These are phyloP conservation scores for Blastobasis lacticolella DNA, from an alignment of 2,888 invertebrate genomes.

Conservation along the genomic window DNA sequence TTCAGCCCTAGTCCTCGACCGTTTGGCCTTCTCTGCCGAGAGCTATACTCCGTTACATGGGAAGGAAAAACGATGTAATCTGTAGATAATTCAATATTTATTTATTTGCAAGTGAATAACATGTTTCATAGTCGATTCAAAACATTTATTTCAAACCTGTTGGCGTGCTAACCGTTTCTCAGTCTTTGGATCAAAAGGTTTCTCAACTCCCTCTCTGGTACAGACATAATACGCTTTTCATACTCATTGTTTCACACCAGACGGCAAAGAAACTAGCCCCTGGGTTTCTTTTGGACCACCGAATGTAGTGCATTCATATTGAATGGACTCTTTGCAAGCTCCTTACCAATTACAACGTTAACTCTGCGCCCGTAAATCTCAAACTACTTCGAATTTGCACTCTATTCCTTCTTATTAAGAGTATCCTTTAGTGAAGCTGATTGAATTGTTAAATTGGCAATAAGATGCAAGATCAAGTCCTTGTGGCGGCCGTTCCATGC, in stretches of 20 bases:
- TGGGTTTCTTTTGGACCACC: conserved; percentile 38
- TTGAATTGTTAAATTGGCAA: conserved; percentile 8
- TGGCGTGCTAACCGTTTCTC: conserved; percentile 17
- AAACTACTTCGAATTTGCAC: conserved; percentile 1
- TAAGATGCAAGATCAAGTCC: conserved; percentile 38
- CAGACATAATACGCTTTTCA: conserved; percentile 58
- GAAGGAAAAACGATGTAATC: too few species aligned
- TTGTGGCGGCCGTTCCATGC: conserved; percentile 26
- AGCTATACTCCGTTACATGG: too few species aligned
- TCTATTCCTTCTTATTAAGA: neutral
- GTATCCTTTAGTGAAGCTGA: conserved; percentile 8
- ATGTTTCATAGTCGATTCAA: neutral
- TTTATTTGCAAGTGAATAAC: too few species aligned
- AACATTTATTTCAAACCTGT: neutral
- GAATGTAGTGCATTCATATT: conserved; percentile 56
- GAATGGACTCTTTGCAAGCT: conserved; percentile 55
- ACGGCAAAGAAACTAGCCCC: conserved; percentile 46
- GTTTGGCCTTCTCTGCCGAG: too few species aligned
- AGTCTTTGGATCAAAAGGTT: conserved; percentile 18
- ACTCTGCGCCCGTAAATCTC: conserved; percentile 11
- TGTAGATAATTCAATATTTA: too few species aligned
- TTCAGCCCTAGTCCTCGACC: too few species aligned
- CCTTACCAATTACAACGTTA: conserved; percentile 26
- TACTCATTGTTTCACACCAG: conserved; percentile 53
- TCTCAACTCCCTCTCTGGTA: conserved; percentile 27